Evolutionary conservation across 2,797 vertebrate genomes (phyloP), one percentile per base, ranked within the genome.

Genomic region (Natrix natrix): DNA sequence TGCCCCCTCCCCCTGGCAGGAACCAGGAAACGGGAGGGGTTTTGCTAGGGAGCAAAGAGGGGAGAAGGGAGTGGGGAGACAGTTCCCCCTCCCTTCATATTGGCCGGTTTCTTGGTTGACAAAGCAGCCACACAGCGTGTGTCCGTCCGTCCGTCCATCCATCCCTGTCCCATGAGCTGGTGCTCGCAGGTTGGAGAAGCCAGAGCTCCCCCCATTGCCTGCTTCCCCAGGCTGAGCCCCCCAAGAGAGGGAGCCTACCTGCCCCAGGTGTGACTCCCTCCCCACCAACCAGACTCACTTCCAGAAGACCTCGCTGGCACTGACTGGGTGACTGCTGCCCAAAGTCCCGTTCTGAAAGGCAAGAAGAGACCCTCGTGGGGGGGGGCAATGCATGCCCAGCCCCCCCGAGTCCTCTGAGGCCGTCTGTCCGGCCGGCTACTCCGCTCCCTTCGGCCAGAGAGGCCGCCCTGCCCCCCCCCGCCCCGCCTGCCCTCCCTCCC

Each of bases 251-350:
- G 3, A n/a, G 17, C 61, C 61, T 1, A 10, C 32, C 22, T 3
- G 6, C 20, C 54, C 11, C 0, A 8, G 2, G 4, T 6, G 8
- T 2, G 1, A 37, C 28, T 1, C 24, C 22, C 32, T 24, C 4
- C 8, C 69, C 6, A 1, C 95, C 97, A 55, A 12, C 3, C 5
- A 69, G 37, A 96, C 98, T 98, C 97, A 98, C 98, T 98, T 99
- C 98, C 98, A 99, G 96, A 99, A 99, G 1, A 97, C 94, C 94
- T 98, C 98, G 0, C 98, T 95, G 91, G 98, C 97, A 20, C 98
- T 98, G 94, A 96, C 94, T 6, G n/a, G 0, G 86, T 90, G 92
- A 57, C 59, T 54, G 2, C 90, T 93, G 1, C 1, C 92, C 0
- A 5, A 17, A 2, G 93, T 93, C 0, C 0, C 0, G 0, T 96